Conservation (phyloP, 2,797 vertebrate species). For the Sylvilagus floridanus region DNA sequence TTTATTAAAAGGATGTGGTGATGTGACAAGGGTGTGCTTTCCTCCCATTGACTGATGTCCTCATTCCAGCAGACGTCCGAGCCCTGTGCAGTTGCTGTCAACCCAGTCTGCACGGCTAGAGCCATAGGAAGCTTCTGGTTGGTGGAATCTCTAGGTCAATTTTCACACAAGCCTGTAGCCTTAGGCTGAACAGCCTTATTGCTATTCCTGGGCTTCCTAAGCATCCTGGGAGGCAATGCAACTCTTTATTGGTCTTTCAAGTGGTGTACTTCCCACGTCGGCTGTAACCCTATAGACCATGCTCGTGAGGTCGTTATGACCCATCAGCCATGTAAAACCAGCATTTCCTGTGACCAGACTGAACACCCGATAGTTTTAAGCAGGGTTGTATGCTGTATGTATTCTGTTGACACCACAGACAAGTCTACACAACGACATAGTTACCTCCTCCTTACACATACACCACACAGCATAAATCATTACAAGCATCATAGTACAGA, state of each 20-base stretch:
- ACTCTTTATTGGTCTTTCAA: conserved; percentile 39
- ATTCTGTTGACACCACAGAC: conserved; percentile 13
- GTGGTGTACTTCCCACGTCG: background rate
- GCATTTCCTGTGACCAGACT: background rate
- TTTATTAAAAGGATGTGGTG: conserved; percentile 38
- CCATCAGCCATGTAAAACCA: background rate
- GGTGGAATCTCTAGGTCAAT: background rate
- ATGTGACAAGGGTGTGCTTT: conserved; percentile 28
- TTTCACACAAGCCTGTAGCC: background rate
- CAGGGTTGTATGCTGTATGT: background rate
- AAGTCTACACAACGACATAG: background rate
- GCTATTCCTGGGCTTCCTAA: conserved; percentile 7
- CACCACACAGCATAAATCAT: conserved; percentile 27
- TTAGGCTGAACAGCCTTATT: background rate
- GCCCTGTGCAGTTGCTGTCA: background rate
- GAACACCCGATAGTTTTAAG: conserved; percentile 6
- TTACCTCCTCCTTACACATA: conserved; percentile 47
- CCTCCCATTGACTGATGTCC: background rate
- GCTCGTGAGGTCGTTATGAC: background rate
- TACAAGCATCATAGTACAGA: conserved; percentile 50
- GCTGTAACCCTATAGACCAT: background rate
- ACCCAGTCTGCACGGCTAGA: background rate
- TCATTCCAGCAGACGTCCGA: conserved; percentile 21
- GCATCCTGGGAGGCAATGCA: background rate
- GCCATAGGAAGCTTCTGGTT: background rate